Conservation (phyloP, 2,797 vertebrate species). For the Acestrorhynchus altus region DNA sequence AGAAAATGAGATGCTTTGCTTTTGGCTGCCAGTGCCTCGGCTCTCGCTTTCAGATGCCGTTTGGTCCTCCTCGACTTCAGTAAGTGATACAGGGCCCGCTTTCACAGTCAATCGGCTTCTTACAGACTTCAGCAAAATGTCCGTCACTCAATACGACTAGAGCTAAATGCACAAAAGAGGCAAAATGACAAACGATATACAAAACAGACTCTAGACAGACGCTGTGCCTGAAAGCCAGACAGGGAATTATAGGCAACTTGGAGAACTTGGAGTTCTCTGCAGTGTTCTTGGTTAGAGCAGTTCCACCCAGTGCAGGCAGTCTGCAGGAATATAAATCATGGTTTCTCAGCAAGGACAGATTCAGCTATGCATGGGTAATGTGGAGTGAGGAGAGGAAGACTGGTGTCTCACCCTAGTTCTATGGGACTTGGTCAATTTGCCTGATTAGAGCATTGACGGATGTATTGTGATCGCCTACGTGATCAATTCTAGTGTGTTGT, state of each 20-base stretch:
- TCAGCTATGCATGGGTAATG: conserved; percentile 65
- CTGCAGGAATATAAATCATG: conserved; percentile 72
- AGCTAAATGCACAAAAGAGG: conserved; percentile 20
- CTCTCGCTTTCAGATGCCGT: conserved; percentile 32
- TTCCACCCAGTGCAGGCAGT: conserved; percentile 65
- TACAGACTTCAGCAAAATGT: conserved; percentile 3
- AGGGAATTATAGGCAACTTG: background rate
- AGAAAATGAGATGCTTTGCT: conserved; percentile 38
- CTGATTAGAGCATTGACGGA: conserved; percentile 75
- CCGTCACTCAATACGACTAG: conserved; percentile 34
- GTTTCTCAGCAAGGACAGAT: conserved; percentile 56
- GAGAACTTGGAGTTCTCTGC: conserved; percentile 5
- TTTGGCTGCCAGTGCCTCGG: conserved; percentile 9
- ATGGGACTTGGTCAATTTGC: conserved; percentile 71
- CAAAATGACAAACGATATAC: conserved; percentile 14
- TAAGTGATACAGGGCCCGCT: conserved; percentile 10
- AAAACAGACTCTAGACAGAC: background rate
- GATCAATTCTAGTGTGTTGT: conserved; percentile 62
- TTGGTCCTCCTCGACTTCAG: conserved; percentile 31
- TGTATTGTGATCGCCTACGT: conserved; percentile 61
- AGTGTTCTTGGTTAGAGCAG: conserved; percentile 62
- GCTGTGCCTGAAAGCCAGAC: conserved; percentile 2
- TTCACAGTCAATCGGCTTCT: conserved; percentile 30
- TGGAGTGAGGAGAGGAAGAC: too few species aligned
- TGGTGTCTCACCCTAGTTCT: conserved; percentile 59